These are phyloP conservation scores for Apostichopus californicus DNA, from an alignment of 35 echinoderm and acorn worm species.

Conservation along the genomic window DNA sequence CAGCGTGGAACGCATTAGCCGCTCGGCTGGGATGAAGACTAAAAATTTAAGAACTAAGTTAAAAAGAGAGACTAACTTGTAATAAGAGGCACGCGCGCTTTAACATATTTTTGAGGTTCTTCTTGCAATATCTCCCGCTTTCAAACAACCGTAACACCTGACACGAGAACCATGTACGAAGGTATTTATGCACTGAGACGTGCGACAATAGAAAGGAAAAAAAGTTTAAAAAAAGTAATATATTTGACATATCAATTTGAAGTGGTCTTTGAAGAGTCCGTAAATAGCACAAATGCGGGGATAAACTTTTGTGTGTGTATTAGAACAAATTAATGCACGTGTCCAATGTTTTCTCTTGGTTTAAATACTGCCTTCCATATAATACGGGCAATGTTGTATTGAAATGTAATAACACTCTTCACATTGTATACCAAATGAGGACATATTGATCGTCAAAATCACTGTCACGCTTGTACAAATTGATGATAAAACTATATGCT, in stretches of 20 bases:
- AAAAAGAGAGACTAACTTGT: background rate
- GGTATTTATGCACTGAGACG: constrained; percentile 10
- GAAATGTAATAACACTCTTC: too few species aligned
- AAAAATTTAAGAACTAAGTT: background rate
- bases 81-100: constrained; percentile 57
- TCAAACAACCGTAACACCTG: constrained; percentile 42
- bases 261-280: background rate
- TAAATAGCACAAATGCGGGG: constrained; percentile 18
- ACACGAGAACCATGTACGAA: constrained; percentile 23
- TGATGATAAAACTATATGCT: too few species aligned
- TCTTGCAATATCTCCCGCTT: background rate
- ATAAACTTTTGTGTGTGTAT: background rate
- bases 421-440: too few species aligned
- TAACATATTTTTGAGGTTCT: constrained; percentile 16
- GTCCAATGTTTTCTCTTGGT: too few species aligned
- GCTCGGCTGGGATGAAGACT: constrained; percentile 35
- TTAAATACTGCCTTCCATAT: too few species aligned
- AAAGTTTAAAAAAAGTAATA: background rate
- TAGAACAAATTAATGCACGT: too few species aligned
- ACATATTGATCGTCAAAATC: too few species aligned
- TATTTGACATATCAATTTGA: background rate
- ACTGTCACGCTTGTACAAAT: too few species aligned
- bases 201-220: background rate
- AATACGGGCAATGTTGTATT: too few species aligned
- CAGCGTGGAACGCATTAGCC: constrained; percentile 53